A percentile compares a stretch with the other conserved stretches of the same genome.
These are phyloP conservation scores for Otis tarda DNA, from an alignment of 2,113 vertebrate species.

Conservation along the genomic window DNA sequence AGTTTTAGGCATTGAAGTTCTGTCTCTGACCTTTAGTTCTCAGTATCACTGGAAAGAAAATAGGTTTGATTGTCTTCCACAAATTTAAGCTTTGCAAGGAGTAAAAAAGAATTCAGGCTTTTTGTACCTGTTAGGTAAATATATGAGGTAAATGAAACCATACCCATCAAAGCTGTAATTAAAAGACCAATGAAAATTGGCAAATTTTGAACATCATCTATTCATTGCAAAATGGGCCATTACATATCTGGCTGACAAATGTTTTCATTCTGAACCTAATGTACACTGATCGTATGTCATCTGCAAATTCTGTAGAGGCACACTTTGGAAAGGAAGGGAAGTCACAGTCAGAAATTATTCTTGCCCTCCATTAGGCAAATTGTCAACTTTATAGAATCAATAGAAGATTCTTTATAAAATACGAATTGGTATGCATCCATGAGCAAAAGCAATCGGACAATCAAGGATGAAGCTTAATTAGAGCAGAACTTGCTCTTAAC, in stretches of 20 bases:
- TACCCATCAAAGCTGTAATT: constrained; percentile 17
- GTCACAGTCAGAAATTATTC: constrained; percentile 37
- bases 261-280: constrained; percentile 30
- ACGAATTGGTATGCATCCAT: constrained; percentile 7
- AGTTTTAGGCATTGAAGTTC: not conserved
- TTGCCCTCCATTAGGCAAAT: constrained; percentile 63
- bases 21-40: not conserved
- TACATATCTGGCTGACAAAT: constrained; percentile 37
- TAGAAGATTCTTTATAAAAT: constrained; percentile 29
- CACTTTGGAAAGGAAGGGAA: constrained; percentile 40
- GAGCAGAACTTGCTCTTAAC: constrained; percentile 14
- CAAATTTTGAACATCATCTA: not conserved
- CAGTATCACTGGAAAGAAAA: not conserved
- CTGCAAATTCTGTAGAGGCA: constrained; percentile 29
- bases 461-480: constrained; percentile 30
- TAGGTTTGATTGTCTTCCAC: not conserved
- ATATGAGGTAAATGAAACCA: constrained; percentile 10
- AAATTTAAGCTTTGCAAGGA: not conserved
- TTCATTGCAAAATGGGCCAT: constrained; percentile 10
- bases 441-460: constrained; percentile 24
- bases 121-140: not conserved
- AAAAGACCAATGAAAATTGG: constrained; percentile 30
- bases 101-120: not conserved
- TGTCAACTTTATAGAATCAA: constrained; percentile 51
- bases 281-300: constrained; percentile 6